A percentile compares a stretch with the other conserved stretches of the same genome.
These are phyloP conservation scores for Parotocinclus haroldoi DNA, from an alignment of 2,797 vertebrate genomes.

Conservation along the genomic window DNA sequence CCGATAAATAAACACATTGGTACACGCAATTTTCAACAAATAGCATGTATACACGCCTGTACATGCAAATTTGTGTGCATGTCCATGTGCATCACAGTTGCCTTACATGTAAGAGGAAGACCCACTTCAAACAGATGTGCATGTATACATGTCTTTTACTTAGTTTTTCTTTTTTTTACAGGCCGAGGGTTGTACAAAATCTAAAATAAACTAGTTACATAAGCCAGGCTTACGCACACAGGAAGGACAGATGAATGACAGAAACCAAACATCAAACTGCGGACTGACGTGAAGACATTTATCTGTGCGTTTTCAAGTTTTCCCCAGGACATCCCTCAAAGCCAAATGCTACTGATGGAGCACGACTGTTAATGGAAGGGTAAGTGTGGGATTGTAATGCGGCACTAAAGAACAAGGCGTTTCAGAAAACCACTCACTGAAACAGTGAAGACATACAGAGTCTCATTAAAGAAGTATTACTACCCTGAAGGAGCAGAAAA, in stretches of 20 bases:
- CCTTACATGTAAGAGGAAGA: conserved; percentile 62
- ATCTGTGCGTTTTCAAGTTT: conserved; percentile 58
- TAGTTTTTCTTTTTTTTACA: conserved; percentile 49
- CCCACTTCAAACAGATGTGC: conserved; percentile 62
- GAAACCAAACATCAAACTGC: conserved; percentile 47
- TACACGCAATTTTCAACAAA: conserved; percentile 61
- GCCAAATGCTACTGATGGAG: conserved; percentile 2
- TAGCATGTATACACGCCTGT: conserved; percentile 60
- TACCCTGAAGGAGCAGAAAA: not conserved
- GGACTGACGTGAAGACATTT: conserved; percentile 32
- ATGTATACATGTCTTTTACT: conserved; percentile 26
- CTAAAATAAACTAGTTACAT: conserved; percentile 12
- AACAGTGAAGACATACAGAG: conserved; percentile 41
- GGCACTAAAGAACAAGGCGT: conserved; percentile 25
- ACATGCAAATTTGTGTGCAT: conserved; percentile 66
- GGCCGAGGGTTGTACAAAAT: conserved; percentile 47
- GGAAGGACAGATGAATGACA: conserved; percentile 45
- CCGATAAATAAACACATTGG: conserved; percentile 54
- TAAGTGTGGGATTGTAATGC: conserved; percentile 31
- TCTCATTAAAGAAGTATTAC: conserved; percentile 17
- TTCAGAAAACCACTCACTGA: conserved; percentile 10
- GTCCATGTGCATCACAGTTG: conserved; percentile 55
- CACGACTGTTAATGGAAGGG: conserved; percentile 32
- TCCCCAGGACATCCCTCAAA: conserved; percentile 55
- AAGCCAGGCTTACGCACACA: conserved; percentile 51